Evolutionary conservation across 2,888 invertebrate species (phyloP), one percentile per base, ranked within the genome.

Genomic region (Drosophila colorata): DNA sequence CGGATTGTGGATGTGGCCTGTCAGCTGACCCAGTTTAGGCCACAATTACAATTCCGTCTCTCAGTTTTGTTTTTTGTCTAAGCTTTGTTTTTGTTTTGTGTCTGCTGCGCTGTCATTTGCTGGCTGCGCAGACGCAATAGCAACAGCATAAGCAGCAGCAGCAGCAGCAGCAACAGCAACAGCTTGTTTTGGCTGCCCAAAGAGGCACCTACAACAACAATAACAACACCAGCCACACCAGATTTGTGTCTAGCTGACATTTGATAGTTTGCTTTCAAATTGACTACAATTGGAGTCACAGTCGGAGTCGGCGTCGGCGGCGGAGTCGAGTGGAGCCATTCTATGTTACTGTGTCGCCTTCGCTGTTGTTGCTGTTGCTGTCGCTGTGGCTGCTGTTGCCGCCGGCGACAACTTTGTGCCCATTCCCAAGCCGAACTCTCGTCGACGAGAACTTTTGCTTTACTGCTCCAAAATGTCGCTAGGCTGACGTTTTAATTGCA

Each of bases 201-300:
- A 74, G 76, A 37, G 82, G 61, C 84, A 80, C 68, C 81, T 61
- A 80, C 47, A 67, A 70, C 33, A 28, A 9, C 28, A 28, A 28
- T 9, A 33, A 11, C 16, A 31, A 60, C 33, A 25, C 55, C 56
- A 66, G 31, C 52, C 48, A 40, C 68, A 76, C 55, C 47, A 49
- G 56, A 74, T 60, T 53, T 68, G 60, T 67, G 56, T 57, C 16
- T 28, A 69, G 71, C 87, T 84, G 89, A 84, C 89, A 84, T 87
- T 85, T 89, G 89, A 89, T 85, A 87, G 79, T 81, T 87, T 76
- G 89, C 84, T 85, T 89, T 87, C 84, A 89, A 89, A 85, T 89
- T 81, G 87, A 73, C 79, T 75, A 78, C 87, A 84, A 88, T 88
- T 80, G 85, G 55, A 73, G 61, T 49, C 69, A 33, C 51, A 56